Percentiles rank a stretch among this genome's conserved stretches.
Evolutionary conservation across 2,888 invertebrate genomes (phyloP).

Genomic region (Dryadula phaetusa): DNA sequence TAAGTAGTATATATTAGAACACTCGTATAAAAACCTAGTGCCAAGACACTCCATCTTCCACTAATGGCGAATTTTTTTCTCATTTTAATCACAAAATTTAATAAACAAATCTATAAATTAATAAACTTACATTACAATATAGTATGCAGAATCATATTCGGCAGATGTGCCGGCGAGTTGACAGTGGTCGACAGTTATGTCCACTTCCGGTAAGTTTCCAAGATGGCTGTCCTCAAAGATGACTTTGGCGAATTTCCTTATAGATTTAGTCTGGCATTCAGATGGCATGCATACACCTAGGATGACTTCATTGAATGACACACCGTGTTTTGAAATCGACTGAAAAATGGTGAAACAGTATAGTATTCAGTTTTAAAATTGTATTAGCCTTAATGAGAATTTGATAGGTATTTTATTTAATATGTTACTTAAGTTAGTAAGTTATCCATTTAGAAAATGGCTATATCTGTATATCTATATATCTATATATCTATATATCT

Average conservation of each 20-base stretch:
- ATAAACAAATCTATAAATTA: background rate
- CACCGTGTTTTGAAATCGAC: constrained; percentile 48
- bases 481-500: too few relatives aligned
- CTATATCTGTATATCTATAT: too few relatives aligned
- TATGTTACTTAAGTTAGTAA: too few relatives aligned
- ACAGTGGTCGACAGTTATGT: constrained; percentile 23
- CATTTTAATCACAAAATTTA: too few relatives aligned
- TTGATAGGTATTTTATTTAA: too few relatives aligned
- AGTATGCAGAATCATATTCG: background rate
- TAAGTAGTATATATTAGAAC: too few relatives aligned
- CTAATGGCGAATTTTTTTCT: too few relatives aligned
- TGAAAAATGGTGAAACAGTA: constrained; percentile 37
- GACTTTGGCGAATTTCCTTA: constrained; percentile 49
- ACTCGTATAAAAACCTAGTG: too few relatives aligned
- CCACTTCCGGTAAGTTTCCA: constrained; percentile 16
- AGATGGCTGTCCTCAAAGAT: constrained; percentile 51
- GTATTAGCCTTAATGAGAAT: too few relatives aligned
- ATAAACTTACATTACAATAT: constrained; percentile 12
- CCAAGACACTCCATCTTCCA: too few relatives aligned
- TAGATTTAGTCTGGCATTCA: constrained; percentile 50
- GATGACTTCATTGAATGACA: constrained; percentile 47
- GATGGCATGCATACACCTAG: constrained; percentile 58
- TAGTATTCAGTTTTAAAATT: too few relatives aligned
- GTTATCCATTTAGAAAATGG: too few relatives aligned
- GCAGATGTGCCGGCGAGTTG: constrained; percentile 23